These are phyloP conservation scores for Fregetta grallaria DNA, from an alignment of 2,113 vertebrate species.

Conservation along the genomic window DNA sequence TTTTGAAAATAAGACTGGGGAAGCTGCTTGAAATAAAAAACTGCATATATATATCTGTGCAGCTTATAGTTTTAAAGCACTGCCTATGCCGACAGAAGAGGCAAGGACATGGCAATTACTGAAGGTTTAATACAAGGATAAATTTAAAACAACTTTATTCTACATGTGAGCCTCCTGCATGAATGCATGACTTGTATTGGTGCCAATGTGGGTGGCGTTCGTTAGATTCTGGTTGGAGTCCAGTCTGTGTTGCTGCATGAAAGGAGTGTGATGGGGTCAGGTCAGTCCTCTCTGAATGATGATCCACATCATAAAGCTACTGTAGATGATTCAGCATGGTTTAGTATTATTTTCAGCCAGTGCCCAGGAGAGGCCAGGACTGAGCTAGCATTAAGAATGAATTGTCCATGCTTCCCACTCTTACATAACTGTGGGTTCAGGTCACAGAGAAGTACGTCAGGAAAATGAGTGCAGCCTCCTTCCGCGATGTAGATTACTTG, in stretches of 20 bases:
- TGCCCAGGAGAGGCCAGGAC: constrained; percentile 68
- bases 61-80: background rate
- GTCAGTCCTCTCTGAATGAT: constrained; percentile 35
- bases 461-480: background rate
- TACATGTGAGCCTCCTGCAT: background rate
- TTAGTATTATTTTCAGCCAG: constrained; percentile 66
- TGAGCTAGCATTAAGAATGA: constrained; percentile 52
- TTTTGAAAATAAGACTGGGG: background rate
- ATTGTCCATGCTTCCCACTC: constrained; percentile 19
- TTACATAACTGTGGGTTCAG: constrained; percentile 11
- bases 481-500: background rate
- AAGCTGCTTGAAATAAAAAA: constrained; percentile 19
- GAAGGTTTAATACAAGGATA: background rate
- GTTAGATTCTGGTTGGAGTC: background rate
- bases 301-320: constrained; percentile 49
- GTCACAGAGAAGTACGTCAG: background rate
- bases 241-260: background rate
- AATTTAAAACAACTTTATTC: constrained; percentile 10
- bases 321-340: constrained; percentile 42
- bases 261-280: constrained; percentile 20
- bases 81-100: background rate
- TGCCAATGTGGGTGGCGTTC: constrained; percentile 4
- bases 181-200: background rate
- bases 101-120: background rate
- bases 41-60: background rate